Base-by-base conservation (phyloP, 92 coral and sea anemone genomes). In the Epizoanthus rinbou region DNA sequence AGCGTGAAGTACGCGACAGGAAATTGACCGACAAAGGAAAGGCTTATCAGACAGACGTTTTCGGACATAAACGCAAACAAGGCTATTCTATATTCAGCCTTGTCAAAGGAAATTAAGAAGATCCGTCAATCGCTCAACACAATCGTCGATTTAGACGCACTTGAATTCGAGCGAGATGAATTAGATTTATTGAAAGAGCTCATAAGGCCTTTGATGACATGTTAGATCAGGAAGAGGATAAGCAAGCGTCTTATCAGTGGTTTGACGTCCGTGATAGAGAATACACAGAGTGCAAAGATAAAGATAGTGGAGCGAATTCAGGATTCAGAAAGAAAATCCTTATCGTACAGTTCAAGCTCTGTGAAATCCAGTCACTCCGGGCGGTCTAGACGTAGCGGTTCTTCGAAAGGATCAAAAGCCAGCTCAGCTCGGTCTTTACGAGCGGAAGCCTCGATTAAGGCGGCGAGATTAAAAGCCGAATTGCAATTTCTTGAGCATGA, bases 211-310 rank as follows among this genome's bases (percentile, higher is more conserved):
- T 57, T 56, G 24, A 3, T n/a, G 75, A 56, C 2, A 11, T 62
- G 19, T 35, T 33, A 16, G 70, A 79, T 6, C 53, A 58, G 17
- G 21, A 25, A 16, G 76, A 79, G 9, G n/a, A 23, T 0, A 79
- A 79, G 60, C 84, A 79, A 62, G 25, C 84, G 3, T 62, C 76
- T 11, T 79, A 79, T 25, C 52, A 45, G 64, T 79, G 84, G 84
- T 62, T 79, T 28, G 84, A 79, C 17, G 0, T 79, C 25, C 85
- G 85, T 11, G 71, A 66, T 25, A 28, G 79, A 67, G 85, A 81
- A 62, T 81, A 81, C 57, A 68, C 53, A 3, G 79, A 81, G 16
- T 64, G 75, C 33, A 68, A 79, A 66, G n/a, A 33, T 41, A 23
- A 81, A 68, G 66, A 60, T 81, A 1, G 16, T 79, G 7, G 85